Base-by-base conservation (phyloP, 2,888 invertebrate species). In the Melanchra persicariae region DNA sequence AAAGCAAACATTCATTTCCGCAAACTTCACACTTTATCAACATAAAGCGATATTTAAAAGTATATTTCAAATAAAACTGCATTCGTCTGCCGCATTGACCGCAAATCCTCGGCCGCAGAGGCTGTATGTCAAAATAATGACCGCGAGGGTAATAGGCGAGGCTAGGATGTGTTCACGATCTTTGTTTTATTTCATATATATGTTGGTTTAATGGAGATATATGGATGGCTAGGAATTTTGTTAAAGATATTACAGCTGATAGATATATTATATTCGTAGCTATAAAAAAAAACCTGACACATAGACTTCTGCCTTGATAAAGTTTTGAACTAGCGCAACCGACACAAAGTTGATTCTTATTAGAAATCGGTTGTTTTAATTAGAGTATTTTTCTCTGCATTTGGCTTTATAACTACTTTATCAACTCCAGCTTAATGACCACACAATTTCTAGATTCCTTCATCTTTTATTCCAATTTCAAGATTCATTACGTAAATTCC, bases 81-180 rank as follows among this genome's bases (percentile, higher is more conserved):
- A 91, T 92, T 92, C 89, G 90, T 88, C 87, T 88, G 88, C 88
- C 92, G 92, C 91, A 93, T 93, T 95, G 95, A 95, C 95, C 95
- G 94, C 95, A 95, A 92, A 93, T 91, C 90, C 91, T 88, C 87
- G 87, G 90, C 92, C 89, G 85, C 90, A 88, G 90, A 91, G 92
- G 93, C 88, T 90, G 90, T 96, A 92, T 94, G 94, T 96, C 96
- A 96, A 95, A 95, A 95, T 96, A 95, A 96, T 95, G 94, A 93
- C 93, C 92, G 85, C 84, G 78, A 49, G 81, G 87, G 91, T 92
- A 93, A 93, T 92, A 92, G 92, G 88, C 90, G 83, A 87, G 85
- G 67, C 83, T 81, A 82, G 68, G 64, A 77, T 82, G 71, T 75
- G 67, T 83, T 70, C 74, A 54, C 68, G 61, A 74, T 80, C 70